These are phyloP conservation scores for Hirtodrosophila alboralis DNA, from an alignment of 2,888 invertebrate genomes.

Conservation along the genomic window DNA sequence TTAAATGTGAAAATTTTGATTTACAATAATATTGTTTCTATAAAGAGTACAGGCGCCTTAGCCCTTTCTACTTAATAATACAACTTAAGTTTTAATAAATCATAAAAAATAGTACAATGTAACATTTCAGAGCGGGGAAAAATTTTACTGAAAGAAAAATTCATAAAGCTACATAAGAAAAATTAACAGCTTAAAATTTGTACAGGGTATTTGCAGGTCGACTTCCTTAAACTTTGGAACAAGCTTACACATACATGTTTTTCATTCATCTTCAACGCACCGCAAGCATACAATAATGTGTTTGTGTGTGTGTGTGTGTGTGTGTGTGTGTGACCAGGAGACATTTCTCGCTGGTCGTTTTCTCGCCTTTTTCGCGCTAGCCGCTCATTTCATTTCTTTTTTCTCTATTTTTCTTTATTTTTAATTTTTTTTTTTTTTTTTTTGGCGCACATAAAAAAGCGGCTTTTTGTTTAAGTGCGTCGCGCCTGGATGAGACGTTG, in stretches of 20 bases:
- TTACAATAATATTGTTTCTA: too few relatives aligned
- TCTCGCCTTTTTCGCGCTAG: constrained; percentile 56
- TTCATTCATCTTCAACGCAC: constrained; percentile 52
- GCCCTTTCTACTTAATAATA: too few relatives aligned
- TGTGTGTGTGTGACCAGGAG: constrained; percentile 44
- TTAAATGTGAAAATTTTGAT: too few relatives aligned
- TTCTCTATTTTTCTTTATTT: constrained; percentile 22
- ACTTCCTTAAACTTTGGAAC: background rate
- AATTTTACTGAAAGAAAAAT: too few relatives aligned
- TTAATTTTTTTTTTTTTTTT: constrained; percentile 44
- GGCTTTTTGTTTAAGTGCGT: constrained; percentile 72
- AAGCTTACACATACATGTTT: constrained; percentile 10
- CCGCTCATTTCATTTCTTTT: constrained; percentile 52
- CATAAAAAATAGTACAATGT: too few relatives aligned
- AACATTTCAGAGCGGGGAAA: too few relatives aligned
- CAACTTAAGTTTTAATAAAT: too few relatives aligned
- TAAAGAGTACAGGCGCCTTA: too few relatives aligned
- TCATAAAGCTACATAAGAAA: too few relatives aligned
- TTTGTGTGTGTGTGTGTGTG: background rate
- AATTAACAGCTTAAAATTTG: background rate
- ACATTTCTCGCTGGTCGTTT: constrained; percentile 61
- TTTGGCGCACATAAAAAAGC: constrained; percentile 65
- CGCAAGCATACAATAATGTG: constrained; percentile 9
- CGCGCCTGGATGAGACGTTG: constrained; percentile 50
- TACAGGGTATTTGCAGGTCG: constrained; percentile 12